These are phyloP conservation scores for Thamnophis sirtalis DNA, from an alignment of 2,113 vertebrate species.

Conservation along the genomic window DNA sequence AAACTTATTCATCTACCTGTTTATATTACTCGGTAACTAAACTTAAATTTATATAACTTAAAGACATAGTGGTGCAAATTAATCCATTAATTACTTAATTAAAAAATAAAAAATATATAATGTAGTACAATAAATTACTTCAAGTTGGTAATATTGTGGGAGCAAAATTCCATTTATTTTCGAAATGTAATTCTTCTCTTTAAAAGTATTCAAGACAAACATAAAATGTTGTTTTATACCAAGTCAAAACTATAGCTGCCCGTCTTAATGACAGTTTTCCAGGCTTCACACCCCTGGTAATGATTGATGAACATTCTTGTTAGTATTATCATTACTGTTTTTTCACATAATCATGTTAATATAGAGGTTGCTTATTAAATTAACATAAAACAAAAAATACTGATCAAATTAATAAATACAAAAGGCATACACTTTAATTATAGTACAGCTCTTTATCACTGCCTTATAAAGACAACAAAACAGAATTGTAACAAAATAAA, in stretches of 20 bases:
- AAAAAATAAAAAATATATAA: background rate
- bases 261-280: background rate
- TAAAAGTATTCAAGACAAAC: background rate
- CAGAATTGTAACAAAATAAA: background rate
- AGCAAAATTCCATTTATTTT: background rate
- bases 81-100: background rate
- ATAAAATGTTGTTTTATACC: background rate
- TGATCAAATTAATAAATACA: background rate
- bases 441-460: background rate
- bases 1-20: background rate
- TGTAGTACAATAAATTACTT: constrained; percentile 11
- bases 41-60: background rate
- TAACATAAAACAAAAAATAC: background rate
- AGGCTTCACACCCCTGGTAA: background rate
- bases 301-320: background rate
- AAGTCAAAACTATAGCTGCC: background rate
- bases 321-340: background rate
- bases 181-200: background rate
- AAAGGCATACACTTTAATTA: background rate
- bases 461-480: background rate
- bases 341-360: background rate
- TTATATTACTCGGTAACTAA: background rate
- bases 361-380: background rate
- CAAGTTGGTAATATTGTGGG: background rate
- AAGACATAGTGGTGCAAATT: background rate